Evolutionary conservation across 2,113 vertebrate species (phyloP).

Genomic region (Orientallactaga bullata): DNA sequence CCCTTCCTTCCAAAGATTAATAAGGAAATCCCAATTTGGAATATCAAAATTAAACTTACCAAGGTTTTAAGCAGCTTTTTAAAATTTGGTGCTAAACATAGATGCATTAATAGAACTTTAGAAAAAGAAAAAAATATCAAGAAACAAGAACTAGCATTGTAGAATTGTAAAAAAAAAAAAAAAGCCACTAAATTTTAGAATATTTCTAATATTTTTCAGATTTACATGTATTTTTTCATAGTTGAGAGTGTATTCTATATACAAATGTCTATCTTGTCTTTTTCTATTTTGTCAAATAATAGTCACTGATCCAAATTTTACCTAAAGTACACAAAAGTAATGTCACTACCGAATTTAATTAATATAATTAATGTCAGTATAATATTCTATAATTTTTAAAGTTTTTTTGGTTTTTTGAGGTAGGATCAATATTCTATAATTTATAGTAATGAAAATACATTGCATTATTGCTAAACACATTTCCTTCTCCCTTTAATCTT

Average conservation of each 20-base stretch:
- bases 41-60: conserved; percentile 19
- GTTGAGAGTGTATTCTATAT: background rate
- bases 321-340: background rate
- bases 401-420: too few relatives aligned
- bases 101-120: background rate
- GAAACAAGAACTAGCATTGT: background rate
- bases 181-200: background rate
- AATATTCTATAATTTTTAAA: background rate
- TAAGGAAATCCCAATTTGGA: background rate
- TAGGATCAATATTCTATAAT: background rate
- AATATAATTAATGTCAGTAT: background rate
- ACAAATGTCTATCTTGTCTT: background rate
- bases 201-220: background rate
- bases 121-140: background rate
- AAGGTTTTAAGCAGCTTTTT: background rate
- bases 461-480: conserved; percentile 5
- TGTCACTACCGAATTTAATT: background rate
- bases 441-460: background rate
- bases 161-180: background rate
- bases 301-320: background rate
- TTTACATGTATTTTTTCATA: background rate
- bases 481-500: conserved; percentile 6
- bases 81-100: background rate
- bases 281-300: conserved; percentile 8
- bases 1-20: background rate